Evolutionary conservation across 1,140 invertebrate genomes (phyloP), one percentile per base, ranked within the genome.

Genomic region (Magallana angulata): DNA sequence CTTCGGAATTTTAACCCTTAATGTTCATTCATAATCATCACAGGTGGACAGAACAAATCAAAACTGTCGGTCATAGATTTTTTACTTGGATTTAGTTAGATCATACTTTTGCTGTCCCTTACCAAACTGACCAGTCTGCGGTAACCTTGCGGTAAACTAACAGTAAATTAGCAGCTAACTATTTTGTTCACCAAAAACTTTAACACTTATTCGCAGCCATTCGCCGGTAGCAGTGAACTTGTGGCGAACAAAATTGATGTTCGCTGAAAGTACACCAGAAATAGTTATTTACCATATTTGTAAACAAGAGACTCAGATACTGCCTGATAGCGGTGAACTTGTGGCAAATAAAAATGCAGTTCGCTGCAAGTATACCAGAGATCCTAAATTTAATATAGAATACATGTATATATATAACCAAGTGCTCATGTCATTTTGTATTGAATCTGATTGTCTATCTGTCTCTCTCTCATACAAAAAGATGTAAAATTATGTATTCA

Each of bases 271-370:
- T 62, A 6, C n/a, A 62, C 60, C 60, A 62, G 60, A 62, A 62
- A 62, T 14, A 14, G 14, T 62, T 16, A 62, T 62, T 36, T 62
- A 62, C 60, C 60, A 62, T 62, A 62, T 62, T 62, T 62, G 60
- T 62, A 62, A 16, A 62, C n/a, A 62, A 0, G 60, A 62, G 60
- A 62, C n/a, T 14, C 0, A n/a, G n/a, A 62, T 62, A 16, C 60
- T 62, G 60, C 60, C 60, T 62, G 60, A n/a, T n/a, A 62, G 60
- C 60, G 60, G 60, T 62, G 60, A 62, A 62, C 60, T 62, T 62
- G 60, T n/a, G 60, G 60, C 60, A 12, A 62, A 62, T 62, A 2
- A 62, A 36, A 36, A 36, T 36, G 36, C 36, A 36, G 36, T 36
- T 62, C 60, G 11, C 60, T 12, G 60, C 60, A 62, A 62, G 60